Conservation (phyloP, 2,113 vertebrate species). For the Thunnus maccoyii region DNA sequence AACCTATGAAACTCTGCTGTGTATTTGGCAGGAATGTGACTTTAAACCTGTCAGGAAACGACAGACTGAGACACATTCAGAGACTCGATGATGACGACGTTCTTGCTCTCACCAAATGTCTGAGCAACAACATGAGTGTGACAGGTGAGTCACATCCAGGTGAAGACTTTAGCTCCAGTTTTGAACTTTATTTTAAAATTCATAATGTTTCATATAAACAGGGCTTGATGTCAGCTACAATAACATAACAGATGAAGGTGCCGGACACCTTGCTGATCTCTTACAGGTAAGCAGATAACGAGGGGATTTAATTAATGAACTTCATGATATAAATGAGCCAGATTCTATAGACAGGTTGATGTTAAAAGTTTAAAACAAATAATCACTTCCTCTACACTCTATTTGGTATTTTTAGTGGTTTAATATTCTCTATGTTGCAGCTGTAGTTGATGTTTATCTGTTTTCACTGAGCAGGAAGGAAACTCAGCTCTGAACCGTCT, state of each 20-base stretch:
- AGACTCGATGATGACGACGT: slow-evolving; percentile 85
- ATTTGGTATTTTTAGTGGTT: no score
- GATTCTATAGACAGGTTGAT: no score
- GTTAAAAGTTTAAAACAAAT: no score
- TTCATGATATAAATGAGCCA: no score
- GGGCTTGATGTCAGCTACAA: slow-evolving; percentile 91
- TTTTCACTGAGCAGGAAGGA: slow-evolving; percentile 77
- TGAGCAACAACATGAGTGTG: slow-evolving; percentile 71
- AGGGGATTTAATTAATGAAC: no score
- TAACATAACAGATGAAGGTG: slow-evolving; percentile 85
- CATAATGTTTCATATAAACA: slow-evolving; percentile 65
- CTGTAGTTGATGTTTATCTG: neutral
- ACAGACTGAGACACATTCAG: slow-evolving; percentile 64
- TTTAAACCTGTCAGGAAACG: slow-evolving; percentile 87
- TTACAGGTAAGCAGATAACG: slow-evolving; percentile 31
- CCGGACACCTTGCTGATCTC: slow-evolving; percentile 73
- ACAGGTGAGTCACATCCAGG: slow-evolving; percentile 79
- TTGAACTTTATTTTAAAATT: neutral
- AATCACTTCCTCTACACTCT: no score
- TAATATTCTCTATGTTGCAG: neutral
- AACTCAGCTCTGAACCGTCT: slow-evolving; percentile 82
- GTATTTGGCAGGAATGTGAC: slow-evolving; percentile 60
- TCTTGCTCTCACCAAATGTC: slow-evolving; percentile 75
- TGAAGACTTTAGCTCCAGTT: neutral
- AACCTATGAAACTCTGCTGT: neutral